A percentile compares a stretch with the other conserved stretches of the same genome.
Conservation (phyloP, 2,113 vertebrate species). For the Otus sunia region DNA sequence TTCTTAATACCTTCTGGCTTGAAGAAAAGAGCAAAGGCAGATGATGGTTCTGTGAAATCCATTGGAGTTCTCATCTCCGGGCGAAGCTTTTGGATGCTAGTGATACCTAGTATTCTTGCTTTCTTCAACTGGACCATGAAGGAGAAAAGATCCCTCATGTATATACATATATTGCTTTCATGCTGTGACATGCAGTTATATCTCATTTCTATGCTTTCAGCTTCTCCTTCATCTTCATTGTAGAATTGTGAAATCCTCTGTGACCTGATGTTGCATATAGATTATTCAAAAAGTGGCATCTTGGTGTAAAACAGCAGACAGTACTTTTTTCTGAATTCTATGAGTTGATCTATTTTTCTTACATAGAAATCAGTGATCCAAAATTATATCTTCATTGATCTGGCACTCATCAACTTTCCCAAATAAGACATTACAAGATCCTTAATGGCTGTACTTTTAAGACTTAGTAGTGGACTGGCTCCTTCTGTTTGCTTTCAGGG, state of each 20-base stretch:
- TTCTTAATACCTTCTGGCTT: not conserved
- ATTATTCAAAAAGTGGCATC: not conserved
- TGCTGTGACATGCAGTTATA: not conserved
- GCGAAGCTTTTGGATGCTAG: not conserved
- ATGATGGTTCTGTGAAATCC: not conserved
- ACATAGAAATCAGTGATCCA: not conserved
- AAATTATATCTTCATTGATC: constrained; percentile 22
- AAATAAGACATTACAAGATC: not conserved
- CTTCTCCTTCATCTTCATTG: not conserved
- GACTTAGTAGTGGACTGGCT: not conserved
- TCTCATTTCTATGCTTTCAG: not conserved
- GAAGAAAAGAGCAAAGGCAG: not conserved
- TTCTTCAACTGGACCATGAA: not conserved
- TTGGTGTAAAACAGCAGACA: not conserved
- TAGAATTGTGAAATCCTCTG: not conserved
- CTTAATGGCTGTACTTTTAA: constrained; percentile 11
- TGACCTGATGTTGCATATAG: not conserved
- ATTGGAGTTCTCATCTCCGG: not conserved
- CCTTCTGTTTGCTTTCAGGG: constrained; percentile 30
- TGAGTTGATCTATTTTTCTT: not conserved
- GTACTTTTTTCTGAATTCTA: not conserved
- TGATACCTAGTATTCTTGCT: not conserved
- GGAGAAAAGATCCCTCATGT: not conserved
- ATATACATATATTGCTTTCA: not conserved
- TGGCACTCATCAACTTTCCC: not conserved